A percentile compares a stretch with the other conserved stretches of the same genome.
Evolutionary conservation across 2,113 vertebrate genomes (phyloP).

Genomic region (Plestiodon gilberti): DNA sequence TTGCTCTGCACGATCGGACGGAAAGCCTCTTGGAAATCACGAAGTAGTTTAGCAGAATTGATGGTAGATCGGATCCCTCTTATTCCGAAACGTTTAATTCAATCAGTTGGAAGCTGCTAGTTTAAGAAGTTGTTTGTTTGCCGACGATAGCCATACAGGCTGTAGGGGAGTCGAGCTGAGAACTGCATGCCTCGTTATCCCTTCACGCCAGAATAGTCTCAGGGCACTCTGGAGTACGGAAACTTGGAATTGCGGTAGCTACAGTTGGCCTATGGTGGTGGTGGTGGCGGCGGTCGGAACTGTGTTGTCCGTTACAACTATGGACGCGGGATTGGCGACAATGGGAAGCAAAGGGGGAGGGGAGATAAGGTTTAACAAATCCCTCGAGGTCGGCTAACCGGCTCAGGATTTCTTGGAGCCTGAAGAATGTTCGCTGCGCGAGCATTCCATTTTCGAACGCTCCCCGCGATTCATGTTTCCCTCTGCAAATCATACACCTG

Average conservation of each 20-base stretch:
- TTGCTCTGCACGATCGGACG: too few species aligned
- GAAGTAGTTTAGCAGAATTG: not conserved
- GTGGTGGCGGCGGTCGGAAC: not conserved
- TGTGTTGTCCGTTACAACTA: conserved; percentile 11
- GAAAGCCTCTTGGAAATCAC: not conserved
- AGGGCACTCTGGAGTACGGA: too few species aligned
- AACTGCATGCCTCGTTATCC: not conserved
- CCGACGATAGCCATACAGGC: not conserved
- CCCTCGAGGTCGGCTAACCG: not conserved
- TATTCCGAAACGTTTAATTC: not conserved
- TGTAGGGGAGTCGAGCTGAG: not conserved
- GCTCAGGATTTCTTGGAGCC: not conserved
- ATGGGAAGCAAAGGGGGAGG: not conserved
- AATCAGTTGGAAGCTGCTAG: not conserved
- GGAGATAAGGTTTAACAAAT: not conserved
- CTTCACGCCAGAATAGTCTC: not conserved
- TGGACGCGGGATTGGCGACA: conserved; percentile 7
- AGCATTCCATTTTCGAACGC: conserved; percentile 4
- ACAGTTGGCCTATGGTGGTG: not conserved
- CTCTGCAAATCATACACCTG: conserved; percentile 49
- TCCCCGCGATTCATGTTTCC: not conserved
- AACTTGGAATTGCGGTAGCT: not conserved
- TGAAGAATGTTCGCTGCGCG: not conserved
- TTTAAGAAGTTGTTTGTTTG: not conserved
- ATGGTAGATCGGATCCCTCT: not conserved